These are phyloP conservation scores for Megalonaias nervosa DNA, from an alignment of 1,140 invertebrate species.

Conservation along the genomic window DNA sequence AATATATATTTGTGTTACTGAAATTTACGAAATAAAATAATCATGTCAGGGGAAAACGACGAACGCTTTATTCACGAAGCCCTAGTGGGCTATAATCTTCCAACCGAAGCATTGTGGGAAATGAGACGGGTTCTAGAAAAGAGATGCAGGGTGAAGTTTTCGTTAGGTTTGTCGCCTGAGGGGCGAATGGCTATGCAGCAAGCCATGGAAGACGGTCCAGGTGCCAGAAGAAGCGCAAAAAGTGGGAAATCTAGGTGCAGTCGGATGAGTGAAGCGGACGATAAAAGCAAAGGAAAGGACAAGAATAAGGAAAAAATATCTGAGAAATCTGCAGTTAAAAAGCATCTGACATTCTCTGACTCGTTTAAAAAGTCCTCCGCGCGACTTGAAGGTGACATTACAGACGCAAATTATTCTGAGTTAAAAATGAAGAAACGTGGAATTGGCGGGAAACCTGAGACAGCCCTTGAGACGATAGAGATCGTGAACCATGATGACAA, in stretches of 20 bases:
- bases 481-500: conserved; percentile 37
- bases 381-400: conserved; percentile 40
- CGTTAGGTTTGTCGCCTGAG: conserved; percentile 35
- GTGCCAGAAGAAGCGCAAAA: not conserved
- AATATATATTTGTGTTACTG: too few relatives aligned
- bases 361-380: conserved; percentile 5
- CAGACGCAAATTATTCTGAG: conserved; percentile 24
- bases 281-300: not conserved
- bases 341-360: conserved; percentile 3
- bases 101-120: conserved; percentile 28
- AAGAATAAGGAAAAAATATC: conserved; percentile 4
- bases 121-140: conserved; percentile 20
- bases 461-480: conserved; percentile 46
- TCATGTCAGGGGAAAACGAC: too few relatives aligned
- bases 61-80: conserved; percentile 9
- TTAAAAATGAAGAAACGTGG: conserved; percentile 13
- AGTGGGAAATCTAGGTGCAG: not conserved
- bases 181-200: conserved; percentile 36
- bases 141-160: conserved; percentile 24
- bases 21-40: too few relatives aligned
- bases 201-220: conserved; percentile 19
- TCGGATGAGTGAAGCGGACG: not conserved
- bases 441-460: conserved; percentile 40
- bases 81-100: conserved; percentile 35
- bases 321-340: conserved; percentile 15